Percentiles rank a stretch among this genome's conserved stretches.
These are phyloP conservation scores for Oligia fasciuncula DNA, from an alignment of 2,888 invertebrate genomes.

Conservation along the genomic window DNA sequence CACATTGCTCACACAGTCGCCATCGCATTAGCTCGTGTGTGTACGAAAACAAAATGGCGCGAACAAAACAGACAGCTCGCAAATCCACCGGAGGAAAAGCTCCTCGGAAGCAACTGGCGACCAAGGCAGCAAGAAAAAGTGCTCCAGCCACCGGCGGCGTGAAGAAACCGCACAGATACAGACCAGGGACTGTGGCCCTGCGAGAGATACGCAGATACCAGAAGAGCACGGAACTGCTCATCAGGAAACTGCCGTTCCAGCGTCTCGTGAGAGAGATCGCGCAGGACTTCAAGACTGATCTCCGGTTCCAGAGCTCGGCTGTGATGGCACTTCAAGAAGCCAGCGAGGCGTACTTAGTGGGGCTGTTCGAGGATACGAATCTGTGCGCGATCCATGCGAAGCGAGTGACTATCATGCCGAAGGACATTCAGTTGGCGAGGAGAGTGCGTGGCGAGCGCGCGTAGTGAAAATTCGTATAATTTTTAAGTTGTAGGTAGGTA, in stretches of 20 bases:
- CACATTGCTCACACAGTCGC: not conserved
- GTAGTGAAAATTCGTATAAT: slow-evolving; percentile 45
- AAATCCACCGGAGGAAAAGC: slow-evolving; percentile 94
- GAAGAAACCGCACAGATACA: slow-evolving; percentile 93
- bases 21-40: not conserved
- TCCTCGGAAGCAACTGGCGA: slow-evolving; percentile 92
- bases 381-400: slow-evolving; percentile 93
- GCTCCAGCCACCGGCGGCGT: slow-evolving; percentile 93
- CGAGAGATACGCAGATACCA: slow-evolving; percentile 93
- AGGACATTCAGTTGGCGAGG: slow-evolving; percentile 82
- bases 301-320: slow-evolving; percentile 93
- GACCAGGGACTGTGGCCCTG: slow-evolving; percentile 92
- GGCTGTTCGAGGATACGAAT: slow-evolving; percentile 94
- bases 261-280: slow-evolving; percentile 93
- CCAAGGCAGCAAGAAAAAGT: slow-evolving; percentile 93
- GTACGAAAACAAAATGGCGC: slow-evolving; percentile 88
- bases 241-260: slow-evolving; percentile 93
- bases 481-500: not conserved
- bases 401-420: slow-evolving; percentile 85
- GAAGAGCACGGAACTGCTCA: slow-evolving; percentile 93
- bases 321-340: slow-evolving; percentile 92
- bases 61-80: slow-evolving; percentile 93
- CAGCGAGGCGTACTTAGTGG: slow-evolving; percentile 91
- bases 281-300: slow-evolving; percentile 93
- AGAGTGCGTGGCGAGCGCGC: slow-evolving; percentile 82